phyloP scores from a whole-genome alignment of 2,888 invertebrate species.

The Pemphredon lugubris region DNA sequence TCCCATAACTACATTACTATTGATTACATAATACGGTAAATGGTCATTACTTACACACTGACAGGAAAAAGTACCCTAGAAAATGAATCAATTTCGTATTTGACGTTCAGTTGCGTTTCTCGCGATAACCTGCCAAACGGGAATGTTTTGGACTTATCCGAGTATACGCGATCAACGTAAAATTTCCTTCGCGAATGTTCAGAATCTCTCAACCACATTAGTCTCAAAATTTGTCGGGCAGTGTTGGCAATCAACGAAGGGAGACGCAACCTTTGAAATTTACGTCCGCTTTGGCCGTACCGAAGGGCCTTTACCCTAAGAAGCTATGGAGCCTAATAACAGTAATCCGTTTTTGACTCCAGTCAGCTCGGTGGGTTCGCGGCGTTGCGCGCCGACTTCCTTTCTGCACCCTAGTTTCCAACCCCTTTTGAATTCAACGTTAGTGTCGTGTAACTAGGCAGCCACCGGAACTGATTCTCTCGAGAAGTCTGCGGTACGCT shows the following conservation, averaged over 20 bases:
- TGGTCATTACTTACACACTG: too few species aligned
- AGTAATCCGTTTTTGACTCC: constrained; percentile 46
- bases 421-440: constrained; percentile 21
- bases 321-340: constrained; percentile 34
- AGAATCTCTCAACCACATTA: too few species aligned
- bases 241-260: constrained; percentile 11
- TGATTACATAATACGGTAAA: too few species aligned
- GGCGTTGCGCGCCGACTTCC: constrained; percentile 19
- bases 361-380: constrained; percentile 8
- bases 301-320: constrained; percentile 26
- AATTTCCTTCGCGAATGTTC: too few species aligned
- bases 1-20: too few species aligned
- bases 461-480: constrained; percentile 17
- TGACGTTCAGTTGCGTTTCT: too few species aligned
- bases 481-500: constrained; percentile 24
- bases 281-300: constrained; percentile 12
- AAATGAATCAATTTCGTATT: too few species aligned
- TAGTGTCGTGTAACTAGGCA: not conserved
- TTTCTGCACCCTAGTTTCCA: constrained; percentile 4
- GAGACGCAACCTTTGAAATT: constrained; percentile 12
- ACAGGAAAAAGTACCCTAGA: too few species aligned
- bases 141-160: too few species aligned
- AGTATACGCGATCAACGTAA: too few species aligned
- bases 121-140: too few species aligned
- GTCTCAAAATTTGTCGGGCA: too few species aligned